phyloP scores from a whole-genome alignment of 2,113 vertebrate genomes.

The Dunckerocampus dactyliophorus region DNA sequence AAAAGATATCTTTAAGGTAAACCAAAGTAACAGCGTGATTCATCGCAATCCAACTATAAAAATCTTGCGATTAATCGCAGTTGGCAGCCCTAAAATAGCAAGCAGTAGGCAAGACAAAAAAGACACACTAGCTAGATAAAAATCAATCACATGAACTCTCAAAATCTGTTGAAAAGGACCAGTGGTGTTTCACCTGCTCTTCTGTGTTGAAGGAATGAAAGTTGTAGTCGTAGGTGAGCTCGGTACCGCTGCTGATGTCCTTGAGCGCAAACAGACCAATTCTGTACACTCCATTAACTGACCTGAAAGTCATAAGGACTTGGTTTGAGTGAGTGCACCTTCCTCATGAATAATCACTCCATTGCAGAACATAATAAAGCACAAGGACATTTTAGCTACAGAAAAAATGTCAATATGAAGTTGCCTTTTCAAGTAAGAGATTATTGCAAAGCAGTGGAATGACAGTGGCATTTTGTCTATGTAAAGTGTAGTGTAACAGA shows the following conservation, averaged over 20 bases:
- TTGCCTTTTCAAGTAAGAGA: background rate
- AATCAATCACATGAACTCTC: background rate
- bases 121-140: background rate
- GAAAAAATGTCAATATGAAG: background rate
- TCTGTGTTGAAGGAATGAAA: constrained; percentile 98
- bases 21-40: too few species aligned
- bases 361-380: background rate
- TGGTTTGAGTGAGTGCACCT: background rate
- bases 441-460: background rate
- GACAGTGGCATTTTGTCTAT: background rate
- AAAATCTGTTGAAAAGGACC: background rate
- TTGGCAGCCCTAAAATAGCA: too few species aligned
- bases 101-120: background rate
- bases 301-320: constrained; percentile 70
- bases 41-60: too few species aligned
- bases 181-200: constrained; percentile 81
- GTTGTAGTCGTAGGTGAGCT: constrained; percentile 98
- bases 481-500: background rate
- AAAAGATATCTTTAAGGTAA: too few species aligned
- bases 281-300: constrained; percentile 94
- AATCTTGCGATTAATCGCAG: too few species aligned
- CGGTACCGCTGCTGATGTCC: constrained; percentile 88
- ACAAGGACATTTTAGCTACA: constrained; percentile 4
- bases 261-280: constrained; percentile 94
- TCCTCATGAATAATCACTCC: background rate